Evolutionary conservation across 1,140 invertebrate species (phyloP), one percentile per base, ranked within the genome.

Genomic region (Diprion similis): DNA sequence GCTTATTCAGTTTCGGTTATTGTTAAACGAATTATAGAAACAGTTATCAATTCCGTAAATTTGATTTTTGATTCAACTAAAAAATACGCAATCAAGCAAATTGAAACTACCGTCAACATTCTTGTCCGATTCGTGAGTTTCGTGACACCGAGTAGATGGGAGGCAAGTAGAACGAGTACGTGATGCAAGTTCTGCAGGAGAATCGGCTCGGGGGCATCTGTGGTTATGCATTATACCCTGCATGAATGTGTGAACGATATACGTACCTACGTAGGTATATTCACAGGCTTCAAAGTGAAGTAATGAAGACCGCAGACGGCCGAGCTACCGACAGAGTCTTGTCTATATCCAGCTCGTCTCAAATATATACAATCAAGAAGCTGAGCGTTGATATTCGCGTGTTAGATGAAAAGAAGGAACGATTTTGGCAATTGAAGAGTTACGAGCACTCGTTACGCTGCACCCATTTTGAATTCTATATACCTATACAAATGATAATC

Each of bases 301-400:
- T 59, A 59, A 59, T 59, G 51, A 59, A 59, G 51, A 59, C 51
- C n/a, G 51, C n/a, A 59, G 51, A 59, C 51, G 51, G 11, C 51
- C 11, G 8, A 59, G 51, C 51, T 59, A 59, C 51, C 51, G 51
- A 59, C 51, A 59, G 51, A 59, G n/a, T 59, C 51, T 59, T 59
- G 51, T 59, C 9, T 59, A 59, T 59, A 13, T 59, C 51, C 24
- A 37, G 24, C 51, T 59, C 51, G 9, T 13, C 51, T 59, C 51
- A 9, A 59, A 59, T 59, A 59, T 59, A 59, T 59, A 59, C 51
- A 59, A 59, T 59, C 9, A 59, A 9, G 51, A 13, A 13, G 8
- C n/a, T 17, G 51, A 8, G n/a, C 24, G 2, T 6, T 1, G 24
- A 37, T 6, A 37, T 37, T 37, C 24, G 24, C 24, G 24, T 37